Evolutionary conservation across 2,888 invertebrate species (phyloP).

Genomic region (Mesorhabditis sp.): DNA sequence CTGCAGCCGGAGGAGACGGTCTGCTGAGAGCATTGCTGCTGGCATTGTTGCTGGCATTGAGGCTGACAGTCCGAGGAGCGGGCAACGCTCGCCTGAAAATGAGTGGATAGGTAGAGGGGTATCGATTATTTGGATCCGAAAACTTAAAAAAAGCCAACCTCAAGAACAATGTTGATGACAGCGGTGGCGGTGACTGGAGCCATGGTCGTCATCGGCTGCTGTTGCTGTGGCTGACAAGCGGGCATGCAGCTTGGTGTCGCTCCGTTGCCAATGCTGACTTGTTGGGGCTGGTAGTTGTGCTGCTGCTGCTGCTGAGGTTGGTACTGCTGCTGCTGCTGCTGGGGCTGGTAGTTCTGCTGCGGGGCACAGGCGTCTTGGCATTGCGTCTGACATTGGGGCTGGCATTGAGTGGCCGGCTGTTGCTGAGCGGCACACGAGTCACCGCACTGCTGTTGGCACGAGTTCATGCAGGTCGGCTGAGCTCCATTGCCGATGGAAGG

Average conservation of each 20-base stretch:
- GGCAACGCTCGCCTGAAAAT: not conserved
- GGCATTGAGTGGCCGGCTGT: not conserved
- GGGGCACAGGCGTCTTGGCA: not conserved
- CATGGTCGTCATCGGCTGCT: not conserved
- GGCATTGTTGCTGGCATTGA: conserved; percentile 15
- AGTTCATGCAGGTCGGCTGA: conserved; percentile 9
- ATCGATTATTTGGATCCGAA: not conserved
- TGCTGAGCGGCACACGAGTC: conserved; percentile 3
- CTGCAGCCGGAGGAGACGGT: conserved; percentile 9
- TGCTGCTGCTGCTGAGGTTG: not conserved
- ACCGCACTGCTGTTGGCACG: not conserved
- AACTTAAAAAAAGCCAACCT: not conserved
- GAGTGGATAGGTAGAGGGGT: not conserved
- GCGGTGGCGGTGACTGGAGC: not conserved
- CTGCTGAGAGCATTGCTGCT: conserved; percentile 14
- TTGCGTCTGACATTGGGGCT: not conserved
- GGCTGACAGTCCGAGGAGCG: not conserved
- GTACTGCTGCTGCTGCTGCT: not conserved
- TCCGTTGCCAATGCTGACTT: conserved; percentile 1
- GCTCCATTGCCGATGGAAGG: conserved; percentile 3
- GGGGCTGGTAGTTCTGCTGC: not conserved
- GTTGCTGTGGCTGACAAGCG: not conserved
- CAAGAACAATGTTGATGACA: conserved; percentile 10
- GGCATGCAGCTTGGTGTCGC: not conserved
- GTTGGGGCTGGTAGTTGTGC: not conserved